phyloP scores from a whole-genome alignment of 2,797 vertebrate species.

The Trichosurus vulpecula region DNA sequence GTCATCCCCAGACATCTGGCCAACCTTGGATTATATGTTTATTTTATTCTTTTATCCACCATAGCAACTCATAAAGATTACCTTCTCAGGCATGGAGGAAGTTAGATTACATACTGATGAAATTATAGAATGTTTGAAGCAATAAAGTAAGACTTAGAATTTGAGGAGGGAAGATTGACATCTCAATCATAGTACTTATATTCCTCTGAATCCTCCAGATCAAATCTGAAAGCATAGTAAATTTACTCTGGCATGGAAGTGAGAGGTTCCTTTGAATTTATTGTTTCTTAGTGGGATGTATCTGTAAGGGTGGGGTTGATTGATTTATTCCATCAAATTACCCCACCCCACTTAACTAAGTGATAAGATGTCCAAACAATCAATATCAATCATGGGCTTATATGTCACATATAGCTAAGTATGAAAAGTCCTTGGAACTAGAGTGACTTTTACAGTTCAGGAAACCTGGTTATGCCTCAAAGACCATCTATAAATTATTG shows the following conservation, averaged over 20 bases:
- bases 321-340: background rate
- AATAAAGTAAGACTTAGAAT: background rate
- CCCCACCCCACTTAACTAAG: background rate
- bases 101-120: background rate
- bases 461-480: background rate
- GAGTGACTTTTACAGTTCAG: background rate
- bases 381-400: background rate
- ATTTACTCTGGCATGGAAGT: background rate
- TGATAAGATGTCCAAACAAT: background rate
- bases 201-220: background rate
- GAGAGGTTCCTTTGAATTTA: background rate
- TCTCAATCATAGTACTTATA: background rate
- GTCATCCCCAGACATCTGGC: background rate
- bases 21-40: background rate
- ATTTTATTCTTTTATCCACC: background rate
- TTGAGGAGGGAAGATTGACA: background rate
- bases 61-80: background rate
- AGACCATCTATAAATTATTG: background rate
- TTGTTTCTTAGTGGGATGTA: background rate
- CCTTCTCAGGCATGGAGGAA: background rate
- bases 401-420: background rate
- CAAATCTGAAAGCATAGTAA: background rate
- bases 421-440: background rate
- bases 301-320: background rate
- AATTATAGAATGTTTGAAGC: background rate